These are phyloP conservation scores for Episyrphus balteatus DNA, from an alignment of 1,140 invertebrate genomes.

Conservation along the genomic window DNA sequence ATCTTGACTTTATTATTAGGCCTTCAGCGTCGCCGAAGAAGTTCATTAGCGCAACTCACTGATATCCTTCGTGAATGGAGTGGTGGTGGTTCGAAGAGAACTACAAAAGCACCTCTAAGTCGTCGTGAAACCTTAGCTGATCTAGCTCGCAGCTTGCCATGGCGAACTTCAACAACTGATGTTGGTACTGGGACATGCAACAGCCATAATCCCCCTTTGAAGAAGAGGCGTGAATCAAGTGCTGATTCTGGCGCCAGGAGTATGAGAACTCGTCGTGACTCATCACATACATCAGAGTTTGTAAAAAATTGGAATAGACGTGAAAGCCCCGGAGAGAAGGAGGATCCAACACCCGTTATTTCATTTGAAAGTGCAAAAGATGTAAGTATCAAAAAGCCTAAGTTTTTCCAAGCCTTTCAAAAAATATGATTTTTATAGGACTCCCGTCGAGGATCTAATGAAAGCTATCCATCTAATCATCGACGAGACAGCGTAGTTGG, in stretches of 20 bases:
- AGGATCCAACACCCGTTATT: constrained; percentile 11
- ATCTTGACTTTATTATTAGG: constrained; percentile 24
- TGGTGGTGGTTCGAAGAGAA: constrained; percentile 49
- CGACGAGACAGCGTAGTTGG: constrained; percentile 50
- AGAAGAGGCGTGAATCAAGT: constrained; percentile 66
- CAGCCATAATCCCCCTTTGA: constrained; percentile 41
- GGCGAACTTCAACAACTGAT: constrained; percentile 51
- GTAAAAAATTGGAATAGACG: constrained; percentile 55
- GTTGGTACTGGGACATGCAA: constrained; percentile 31
- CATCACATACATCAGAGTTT: constrained; percentile 62
- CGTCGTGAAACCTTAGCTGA: constrained; percentile 76
- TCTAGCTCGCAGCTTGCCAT: constrained; percentile 61
- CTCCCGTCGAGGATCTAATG: constrained; percentile 50
- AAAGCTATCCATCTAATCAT: constrained; percentile 45
- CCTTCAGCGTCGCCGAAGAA: constrained; percentile 58
- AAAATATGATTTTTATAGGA: constrained; percentile 6
- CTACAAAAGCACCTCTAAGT: constrained; percentile 55
- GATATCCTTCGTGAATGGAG: constrained; percentile 80
- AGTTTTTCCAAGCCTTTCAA: not conserved
- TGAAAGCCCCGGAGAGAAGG: constrained; percentile 37
- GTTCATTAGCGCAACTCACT: constrained; percentile 74
- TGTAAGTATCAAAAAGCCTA: not conserved
- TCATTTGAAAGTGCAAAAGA: not conserved
- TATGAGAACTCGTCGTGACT: constrained; percentile 59
- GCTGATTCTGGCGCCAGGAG: constrained; percentile 73